Percentiles rank a stretch among this genome's conserved stretches.
Evolutionary conservation across 2,113 vertebrate genomes (phyloP).

Genomic region (Calidris pygmaea): DNA sequence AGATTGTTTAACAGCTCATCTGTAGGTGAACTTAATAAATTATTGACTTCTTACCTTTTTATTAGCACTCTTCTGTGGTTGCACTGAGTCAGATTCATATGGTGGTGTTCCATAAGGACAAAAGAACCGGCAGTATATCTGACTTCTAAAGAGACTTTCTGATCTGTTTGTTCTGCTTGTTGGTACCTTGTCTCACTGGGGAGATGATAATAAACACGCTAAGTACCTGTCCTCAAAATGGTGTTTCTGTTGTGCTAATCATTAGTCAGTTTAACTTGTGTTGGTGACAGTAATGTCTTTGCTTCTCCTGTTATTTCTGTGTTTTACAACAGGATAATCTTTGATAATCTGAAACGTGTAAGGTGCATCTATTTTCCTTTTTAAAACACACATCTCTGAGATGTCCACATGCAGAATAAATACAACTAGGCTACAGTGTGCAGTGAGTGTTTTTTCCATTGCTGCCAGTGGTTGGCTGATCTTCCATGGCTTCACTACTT

Average conservation of each 20-base stretch:
- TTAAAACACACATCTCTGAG: fast-evolving
- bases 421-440: not conserved
- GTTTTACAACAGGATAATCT: not conserved
- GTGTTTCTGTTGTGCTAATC: not conserved
- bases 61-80: not conserved
- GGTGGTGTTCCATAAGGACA: not conserved
- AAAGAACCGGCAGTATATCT: not conserved
- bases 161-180: not conserved
- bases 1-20: not conserved
- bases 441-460: not conserved
- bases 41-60: not conserved
- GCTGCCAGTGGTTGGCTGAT: not conserved
- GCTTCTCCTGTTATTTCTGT: not conserved
- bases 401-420: fast-evolving
- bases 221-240: not conserved
- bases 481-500: not conserved
- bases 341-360: not conserved
- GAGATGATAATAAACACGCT: not conserved
- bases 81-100: not conserved
- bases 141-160: not conserved
- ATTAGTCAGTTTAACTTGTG: not conserved
- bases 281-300: not conserved
- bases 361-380: not conserved
- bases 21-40: not conserved
- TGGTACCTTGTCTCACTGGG: not conserved